These are phyloP conservation scores for Centrocercus urophasianus DNA, from an alignment of 2,113 vertebrate species.

Conservation along the genomic window DNA sequence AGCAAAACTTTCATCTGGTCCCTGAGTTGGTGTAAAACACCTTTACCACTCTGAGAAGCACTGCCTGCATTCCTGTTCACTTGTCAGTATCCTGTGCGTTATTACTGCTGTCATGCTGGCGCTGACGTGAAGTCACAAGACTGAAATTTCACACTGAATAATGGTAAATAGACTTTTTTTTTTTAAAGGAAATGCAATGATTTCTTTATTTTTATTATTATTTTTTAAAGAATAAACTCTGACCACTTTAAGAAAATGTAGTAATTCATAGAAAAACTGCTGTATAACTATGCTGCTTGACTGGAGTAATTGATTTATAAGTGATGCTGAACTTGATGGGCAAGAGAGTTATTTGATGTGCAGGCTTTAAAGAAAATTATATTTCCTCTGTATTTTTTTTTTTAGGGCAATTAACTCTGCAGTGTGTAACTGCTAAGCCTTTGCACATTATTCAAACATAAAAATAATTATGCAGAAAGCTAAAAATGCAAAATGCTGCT, in stretches of 20 bases:
- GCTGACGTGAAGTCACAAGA: slow-evolving; percentile 28
- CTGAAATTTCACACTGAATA: slow-evolving; percentile 4
- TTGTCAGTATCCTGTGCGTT: neutral
- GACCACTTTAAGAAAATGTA: neutral
- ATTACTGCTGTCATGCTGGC: neutral
- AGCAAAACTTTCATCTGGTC: neutral
- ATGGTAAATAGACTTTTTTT: neutral
- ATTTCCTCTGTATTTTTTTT: neutral
- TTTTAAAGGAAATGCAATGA: neutral
- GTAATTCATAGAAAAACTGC: neutral
- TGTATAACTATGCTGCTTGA: neutral
- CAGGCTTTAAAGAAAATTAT: neutral
- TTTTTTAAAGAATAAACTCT: neutral
- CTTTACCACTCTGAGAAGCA: neutral
- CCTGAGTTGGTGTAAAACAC: neutral
- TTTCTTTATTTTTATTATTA: neutral
- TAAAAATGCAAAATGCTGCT: neutral
- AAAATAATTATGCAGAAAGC: neutral
- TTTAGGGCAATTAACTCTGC: neutral
- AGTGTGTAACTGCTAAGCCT: neutral
- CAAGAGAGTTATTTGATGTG: neutral
- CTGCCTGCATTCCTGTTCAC: neutral
- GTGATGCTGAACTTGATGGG: neutral
- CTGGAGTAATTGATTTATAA: neutral
- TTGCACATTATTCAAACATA: neutral